Evolutionary conservation across 2,113 vertebrate genomes (phyloP), one percentile per base, ranked within the genome.

Genomic region (Gopherus flavomarginatus): DNA sequence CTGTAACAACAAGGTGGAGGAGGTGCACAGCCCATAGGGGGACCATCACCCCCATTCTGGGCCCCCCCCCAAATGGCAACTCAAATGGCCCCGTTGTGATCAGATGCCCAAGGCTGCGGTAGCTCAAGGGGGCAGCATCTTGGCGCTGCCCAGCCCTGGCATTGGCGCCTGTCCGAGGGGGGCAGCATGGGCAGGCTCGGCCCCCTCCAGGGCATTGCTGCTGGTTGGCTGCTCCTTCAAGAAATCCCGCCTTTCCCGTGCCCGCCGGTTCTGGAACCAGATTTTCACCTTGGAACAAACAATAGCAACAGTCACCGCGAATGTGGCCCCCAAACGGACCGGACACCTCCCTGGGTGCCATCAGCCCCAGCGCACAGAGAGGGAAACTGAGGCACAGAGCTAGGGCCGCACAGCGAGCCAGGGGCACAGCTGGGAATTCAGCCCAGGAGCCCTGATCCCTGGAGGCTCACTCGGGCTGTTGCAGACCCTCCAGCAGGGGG

Each of bases 261-360:
- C 87, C 53, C 87, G 65, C 59, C 87, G 87, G 50, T 89, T 89
- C 38, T 89, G 87, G 80, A 89, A 89, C 87, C 87, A 89, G 44
- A 89, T 89, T 29, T 89, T 89, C 57, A 89, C 87, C 87, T 89
- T n/a, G 62, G 11, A 54, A 47, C 29, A 85, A 26, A 22, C 35
- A 87, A 78, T 4, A 47, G 54, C 47, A 44, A 50, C n/a, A 42
- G 13, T 22, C 81, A 24, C 50, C 21, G 4, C 2, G 3, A 38
- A 38, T 10, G n/a, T 22, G 65, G 57, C 57, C 19, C 65, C 2
- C 35, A 2, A 9, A 35, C 5, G 4, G 65, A n/a, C 35, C 31
- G 16, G 31, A 16, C 29, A 14, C 6, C 62, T 29, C 56, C 31
- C 65, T 5, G 8, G 35, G 35, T 19, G n/a, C 17, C n/a, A 69